phyloP scores from a whole-genome alignment of 2,113 vertebrate genomes.

The Barbus barbus region DNA sequence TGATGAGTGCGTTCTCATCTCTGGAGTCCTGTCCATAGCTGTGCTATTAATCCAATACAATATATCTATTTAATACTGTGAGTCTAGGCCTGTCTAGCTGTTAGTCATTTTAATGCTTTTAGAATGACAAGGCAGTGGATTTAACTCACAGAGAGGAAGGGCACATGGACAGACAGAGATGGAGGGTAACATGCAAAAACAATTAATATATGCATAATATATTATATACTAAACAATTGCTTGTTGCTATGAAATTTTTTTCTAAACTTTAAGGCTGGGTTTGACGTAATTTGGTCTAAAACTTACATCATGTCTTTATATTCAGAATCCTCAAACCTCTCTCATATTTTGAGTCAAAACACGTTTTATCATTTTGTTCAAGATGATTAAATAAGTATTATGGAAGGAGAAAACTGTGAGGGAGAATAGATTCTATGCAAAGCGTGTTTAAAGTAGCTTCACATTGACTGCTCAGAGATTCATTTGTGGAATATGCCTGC shows the following conservation, averaged over 20 bases:
- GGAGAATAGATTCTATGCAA: not conserved
- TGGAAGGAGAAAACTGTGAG: not conserved
- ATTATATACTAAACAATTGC: not conserved
- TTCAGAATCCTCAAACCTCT: not conserved
- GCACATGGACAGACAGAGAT: not conserved
- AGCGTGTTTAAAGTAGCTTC: not conserved
- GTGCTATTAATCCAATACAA: conserved; percentile 72
- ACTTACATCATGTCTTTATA: not conserved
- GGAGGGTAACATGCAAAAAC: conserved; percentile 22
- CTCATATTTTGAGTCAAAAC: not conserved
- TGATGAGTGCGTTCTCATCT: conserved; percentile 68
- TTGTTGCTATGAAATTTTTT: not conserved
- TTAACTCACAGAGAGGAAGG: conserved; percentile 49
- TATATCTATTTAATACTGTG: conserved; percentile 72
- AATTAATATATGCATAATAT: conserved; percentile 26
- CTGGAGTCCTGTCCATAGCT: conserved; percentile 65
- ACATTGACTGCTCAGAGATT: not conserved
- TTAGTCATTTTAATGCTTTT: conserved; percentile 69
- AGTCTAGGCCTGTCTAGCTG: conserved; percentile 59
- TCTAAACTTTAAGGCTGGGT: not conserved
- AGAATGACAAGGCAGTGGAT: conserved; percentile 54
- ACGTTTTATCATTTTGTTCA: not conserved
- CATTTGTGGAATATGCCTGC: not conserved
- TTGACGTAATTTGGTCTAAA: not conserved
- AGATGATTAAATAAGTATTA: not conserved